phyloP scores from a whole-genome alignment of 1,140 invertebrate species.

The Diprion similis region DNA sequence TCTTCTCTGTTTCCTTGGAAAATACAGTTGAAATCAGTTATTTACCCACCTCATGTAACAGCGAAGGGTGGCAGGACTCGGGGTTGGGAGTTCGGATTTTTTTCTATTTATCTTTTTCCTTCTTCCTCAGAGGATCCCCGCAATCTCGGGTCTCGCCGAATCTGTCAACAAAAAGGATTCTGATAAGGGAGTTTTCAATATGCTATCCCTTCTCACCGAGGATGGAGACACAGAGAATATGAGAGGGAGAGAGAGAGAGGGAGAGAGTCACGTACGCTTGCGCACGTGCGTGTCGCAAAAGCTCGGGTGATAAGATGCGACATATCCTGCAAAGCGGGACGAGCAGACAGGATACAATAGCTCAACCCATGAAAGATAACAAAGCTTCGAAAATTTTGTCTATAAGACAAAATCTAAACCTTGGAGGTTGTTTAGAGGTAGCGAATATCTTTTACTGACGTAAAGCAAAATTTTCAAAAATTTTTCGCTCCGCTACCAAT shows the following conservation, averaged over 20 bases:
- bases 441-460: too few species aligned
- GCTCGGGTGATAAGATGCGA: neutral
- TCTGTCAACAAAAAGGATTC: neutral
- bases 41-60: too few species aligned
- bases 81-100: neutral
- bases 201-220: neutral
- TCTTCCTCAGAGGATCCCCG: neutral
- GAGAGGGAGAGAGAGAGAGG: too few species aligned
- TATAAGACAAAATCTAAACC: too few species aligned
- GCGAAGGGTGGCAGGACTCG: too few species aligned
- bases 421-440: too few species aligned
- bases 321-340: neutral
- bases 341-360: neutral
- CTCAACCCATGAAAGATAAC: neutral
- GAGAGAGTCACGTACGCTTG: neutral
- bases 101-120: neutral
- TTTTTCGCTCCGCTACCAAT: too few species aligned
- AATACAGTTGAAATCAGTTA: too few species aligned
- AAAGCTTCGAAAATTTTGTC: neutral
- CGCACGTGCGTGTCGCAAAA: neutral
- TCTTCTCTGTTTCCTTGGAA: too few species aligned
- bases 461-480: too few species aligned
- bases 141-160: neutral
- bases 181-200: conserved; percentile 7
- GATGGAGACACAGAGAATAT: neutral